Base-by-base conservation (phyloP, 2,113 vertebrate species). In the Damaliscus lunatus region DNA sequence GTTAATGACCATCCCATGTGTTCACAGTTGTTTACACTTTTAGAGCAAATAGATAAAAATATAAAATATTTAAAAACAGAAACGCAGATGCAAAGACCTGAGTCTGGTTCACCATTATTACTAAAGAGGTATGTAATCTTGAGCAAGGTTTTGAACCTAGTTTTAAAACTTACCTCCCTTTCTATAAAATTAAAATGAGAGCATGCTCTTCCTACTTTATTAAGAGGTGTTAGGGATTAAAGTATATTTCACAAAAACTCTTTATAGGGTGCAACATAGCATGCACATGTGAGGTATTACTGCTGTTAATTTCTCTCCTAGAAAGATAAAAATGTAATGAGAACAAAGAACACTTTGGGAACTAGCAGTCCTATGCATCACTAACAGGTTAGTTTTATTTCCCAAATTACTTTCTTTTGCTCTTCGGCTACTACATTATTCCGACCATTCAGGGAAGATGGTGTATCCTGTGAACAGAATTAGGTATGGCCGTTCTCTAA, bases 401-500 rank as follows among this genome's bases (percentile, higher is more conserved):
- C 60, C 85, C 60, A 94, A 92, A 97, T 97, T 77, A 93, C 86
- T 97, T 96, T 52, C 81, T 91, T 84, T 83, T 86, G 46, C 86
- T 96, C 17, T 93, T 95, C 89, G 94, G 94, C 71, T 97, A 50
- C 91, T 87, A 59, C 36, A 71, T 96, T 96, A 93, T 95, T 98
- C 94, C 64, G 89, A 57, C 85, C 15, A 2, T 83, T 93, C 95
- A 88, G 36, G 59, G 67, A 93, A 94, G 62, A 89, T 21, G 83
- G 60, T 77, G 21, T 19, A 11, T 74, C 74, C 78, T 53, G 60
- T 91, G 60, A 87, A 86, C 33, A 96, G 91, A 91, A 90, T 93
- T 96, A 91, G 71, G n/a, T 74, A 60, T 91, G 67, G 55, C 74
- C 55, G 1, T 52, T 96, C 9, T 62, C 48, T 43, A 89, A 95